Conservation (phyloP, 2,113 vertebrate species). For the Steatornis caripensis region DNA sequence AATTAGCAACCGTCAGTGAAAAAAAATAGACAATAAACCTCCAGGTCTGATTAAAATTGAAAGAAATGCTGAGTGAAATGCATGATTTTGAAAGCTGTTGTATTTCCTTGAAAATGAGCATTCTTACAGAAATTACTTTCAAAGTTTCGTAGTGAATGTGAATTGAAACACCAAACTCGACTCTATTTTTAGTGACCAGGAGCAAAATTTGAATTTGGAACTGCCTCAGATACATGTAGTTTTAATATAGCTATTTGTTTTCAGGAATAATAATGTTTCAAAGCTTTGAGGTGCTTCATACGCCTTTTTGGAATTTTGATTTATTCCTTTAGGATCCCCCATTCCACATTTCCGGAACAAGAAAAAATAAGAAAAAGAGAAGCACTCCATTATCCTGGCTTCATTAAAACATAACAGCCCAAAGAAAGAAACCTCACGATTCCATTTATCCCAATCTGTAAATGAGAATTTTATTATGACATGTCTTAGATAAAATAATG, state of each 20-base stretch:
- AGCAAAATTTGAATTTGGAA: background rate
- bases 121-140: slow-evolving; percentile 19
- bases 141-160: background rate
- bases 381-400: background rate
- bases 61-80: background rate
- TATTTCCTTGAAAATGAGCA: slow-evolving; percentile 37
- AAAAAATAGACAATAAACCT: slow-evolving; percentile 22
- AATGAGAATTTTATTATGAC: background rate
- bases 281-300: background rate
- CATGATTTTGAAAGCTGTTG: background rate
- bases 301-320: background rate
- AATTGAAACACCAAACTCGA: slow-evolving; percentile 6
- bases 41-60: slow-evolving; percentile 1
- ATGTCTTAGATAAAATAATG: background rate
- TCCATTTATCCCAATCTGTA: background rate
- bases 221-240: background rate
- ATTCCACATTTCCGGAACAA: background rate
- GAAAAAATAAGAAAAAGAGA: background rate
- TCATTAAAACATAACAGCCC: background rate
- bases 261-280: background rate
- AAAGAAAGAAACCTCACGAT: background rate
- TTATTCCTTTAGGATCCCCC: background rate
- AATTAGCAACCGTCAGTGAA: slow-evolving; percentile 15
- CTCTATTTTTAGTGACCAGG: background rate
- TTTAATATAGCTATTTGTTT: slow-evolving; percentile 22